Conservation (phyloP, 2,797 vertebrate species). For the Myotis pilosus region DNA sequence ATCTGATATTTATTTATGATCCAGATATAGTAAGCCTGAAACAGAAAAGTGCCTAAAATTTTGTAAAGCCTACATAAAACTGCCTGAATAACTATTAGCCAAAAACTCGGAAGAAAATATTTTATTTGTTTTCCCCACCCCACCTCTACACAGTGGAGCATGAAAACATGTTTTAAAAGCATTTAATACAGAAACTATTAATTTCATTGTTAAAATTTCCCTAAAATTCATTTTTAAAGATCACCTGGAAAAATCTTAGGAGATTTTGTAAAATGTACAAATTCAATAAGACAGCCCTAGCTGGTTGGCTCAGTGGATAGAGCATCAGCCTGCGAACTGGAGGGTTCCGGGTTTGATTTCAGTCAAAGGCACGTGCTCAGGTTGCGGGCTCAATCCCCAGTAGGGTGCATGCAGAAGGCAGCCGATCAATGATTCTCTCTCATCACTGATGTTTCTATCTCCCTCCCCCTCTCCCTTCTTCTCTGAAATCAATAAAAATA, state of each 20-base stretch:
- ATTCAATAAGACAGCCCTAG: neutral
- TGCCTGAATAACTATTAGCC: slow-evolving; percentile 61
- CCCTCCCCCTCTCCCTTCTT: no score
- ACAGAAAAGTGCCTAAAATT: slow-evolving; percentile 65
- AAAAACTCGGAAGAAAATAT: slow-evolving; percentile 57
- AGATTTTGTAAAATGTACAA: slow-evolving; percentile 29
- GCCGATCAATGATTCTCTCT: no score
- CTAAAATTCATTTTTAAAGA: slow-evolving; percentile 19
- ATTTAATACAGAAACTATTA: slow-evolving; percentile 30
- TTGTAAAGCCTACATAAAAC: slow-evolving; percentile 60
- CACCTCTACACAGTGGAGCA: neutral
- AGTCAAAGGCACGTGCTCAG: no score
- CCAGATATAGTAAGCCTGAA: slow-evolving; percentile 64
- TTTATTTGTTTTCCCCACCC: neutral
- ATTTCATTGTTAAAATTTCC: slow-evolving; percentile 30
- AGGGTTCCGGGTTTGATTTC: no score
- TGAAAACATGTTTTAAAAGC: slow-evolving; percentile 34
- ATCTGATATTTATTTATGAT: slow-evolving; percentile 70
- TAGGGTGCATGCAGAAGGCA: no score
- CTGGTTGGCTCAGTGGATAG: no score
- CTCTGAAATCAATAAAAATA: no score
- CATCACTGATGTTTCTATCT: no score
- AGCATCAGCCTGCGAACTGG: no score
- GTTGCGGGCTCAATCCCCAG: no score
- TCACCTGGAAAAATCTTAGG: neutral